phyloP scores from a whole-genome alignment of 2,888 invertebrate species.

The Belgica antarctica region DNA sequence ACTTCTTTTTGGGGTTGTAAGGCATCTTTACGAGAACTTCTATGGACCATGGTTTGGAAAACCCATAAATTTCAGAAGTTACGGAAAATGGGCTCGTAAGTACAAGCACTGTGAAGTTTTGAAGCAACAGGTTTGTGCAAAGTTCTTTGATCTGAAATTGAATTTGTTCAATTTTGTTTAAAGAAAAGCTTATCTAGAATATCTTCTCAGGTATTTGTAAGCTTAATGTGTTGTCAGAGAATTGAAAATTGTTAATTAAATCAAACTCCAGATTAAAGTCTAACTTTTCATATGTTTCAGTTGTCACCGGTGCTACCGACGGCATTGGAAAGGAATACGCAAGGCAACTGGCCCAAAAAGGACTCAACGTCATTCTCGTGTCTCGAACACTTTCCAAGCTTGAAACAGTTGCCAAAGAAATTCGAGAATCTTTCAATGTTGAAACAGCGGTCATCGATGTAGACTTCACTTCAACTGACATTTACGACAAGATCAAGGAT shows the following conservation, averaged over 20 bases:
- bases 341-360: slow-evolving; percentile 69
- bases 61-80: slow-evolving; percentile 64
- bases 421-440: slow-evolving; percentile 62
- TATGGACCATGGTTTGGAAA: slow-evolving; percentile 60
- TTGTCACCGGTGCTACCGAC: slow-evolving; percentile 85
- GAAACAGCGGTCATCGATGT: slow-evolving; percentile 57
- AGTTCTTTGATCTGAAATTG: too few relatives aligned
- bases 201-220: too few relatives aligned
- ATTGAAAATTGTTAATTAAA: too few relatives aligned
- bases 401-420: slow-evolving; percentile 67
- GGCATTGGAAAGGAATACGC: slow-evolving; percentile 88
- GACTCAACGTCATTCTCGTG: slow-evolving; percentile 75
- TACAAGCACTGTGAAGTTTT: too few relatives aligned
- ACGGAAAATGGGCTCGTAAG: slow-evolving; percentile 81
- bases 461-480: slow-evolving; percentile 56
- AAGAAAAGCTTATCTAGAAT: too few relatives aligned
- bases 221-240: too few relatives aligned
- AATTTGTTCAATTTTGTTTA: too few relatives aligned
- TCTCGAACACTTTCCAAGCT: slow-evolving; percentile 75
- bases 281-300: too few relatives aligned
- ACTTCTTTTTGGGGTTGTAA: slow-evolving; percentile 52
- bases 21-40: slow-evolving; percentile 55
- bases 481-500: slow-evolving; percentile 55
- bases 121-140: too few relatives aligned
- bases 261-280: too few relatives aligned